Conservation (phyloP, 1,140 invertebrate genomes). For the Diploscapter pachys region DNA sequence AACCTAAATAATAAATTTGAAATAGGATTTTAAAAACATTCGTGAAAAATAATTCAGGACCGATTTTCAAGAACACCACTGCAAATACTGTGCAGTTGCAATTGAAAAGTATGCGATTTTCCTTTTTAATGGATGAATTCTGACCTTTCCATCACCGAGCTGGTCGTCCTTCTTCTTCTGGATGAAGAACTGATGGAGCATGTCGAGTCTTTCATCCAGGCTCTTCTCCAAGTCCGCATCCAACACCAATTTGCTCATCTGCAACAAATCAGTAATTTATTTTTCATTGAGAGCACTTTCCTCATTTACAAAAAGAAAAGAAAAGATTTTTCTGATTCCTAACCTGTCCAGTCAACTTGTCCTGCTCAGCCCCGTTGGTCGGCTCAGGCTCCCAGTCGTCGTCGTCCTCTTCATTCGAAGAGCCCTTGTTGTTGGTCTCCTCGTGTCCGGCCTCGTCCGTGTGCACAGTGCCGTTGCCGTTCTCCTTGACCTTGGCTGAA, state of each 20-base stretch:
- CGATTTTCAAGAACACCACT: no score
- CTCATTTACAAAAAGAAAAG: conserved; percentile 71
- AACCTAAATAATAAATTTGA: conserved; percentile 29
- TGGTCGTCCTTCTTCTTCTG: conserved; percentile 63
- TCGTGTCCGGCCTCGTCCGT: not conserved
- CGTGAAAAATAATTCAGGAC: no score
- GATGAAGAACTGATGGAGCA: conserved; percentile 62
- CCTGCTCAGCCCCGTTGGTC: conserved; percentile 73
- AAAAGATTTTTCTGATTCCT: conserved; percentile 21
- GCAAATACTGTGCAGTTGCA: no score
- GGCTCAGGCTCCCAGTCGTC: conserved; percentile 78
- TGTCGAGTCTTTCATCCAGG: conserved; percentile 81
- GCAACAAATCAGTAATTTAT: not conserved
- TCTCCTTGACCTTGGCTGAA: conserved; percentile 1
- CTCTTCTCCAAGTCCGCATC: conserved; percentile 93
- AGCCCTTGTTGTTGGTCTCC: conserved; percentile 14
- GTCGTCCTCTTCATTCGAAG: conserved; percentile 63
- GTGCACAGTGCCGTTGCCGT: not conserved
- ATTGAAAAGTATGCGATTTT: not conserved
- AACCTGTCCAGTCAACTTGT: conserved; percentile 67
- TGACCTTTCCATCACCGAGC: conserved; percentile 15
- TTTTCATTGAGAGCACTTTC: conserved; percentile 73
- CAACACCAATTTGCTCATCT: conserved; percentile 72
- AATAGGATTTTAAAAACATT: not conserved
- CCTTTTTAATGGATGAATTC: not conserved